phyloP scores from a whole-genome alignment of 2,888 invertebrate genomes.

The Scaptomyza flava region DNA sequence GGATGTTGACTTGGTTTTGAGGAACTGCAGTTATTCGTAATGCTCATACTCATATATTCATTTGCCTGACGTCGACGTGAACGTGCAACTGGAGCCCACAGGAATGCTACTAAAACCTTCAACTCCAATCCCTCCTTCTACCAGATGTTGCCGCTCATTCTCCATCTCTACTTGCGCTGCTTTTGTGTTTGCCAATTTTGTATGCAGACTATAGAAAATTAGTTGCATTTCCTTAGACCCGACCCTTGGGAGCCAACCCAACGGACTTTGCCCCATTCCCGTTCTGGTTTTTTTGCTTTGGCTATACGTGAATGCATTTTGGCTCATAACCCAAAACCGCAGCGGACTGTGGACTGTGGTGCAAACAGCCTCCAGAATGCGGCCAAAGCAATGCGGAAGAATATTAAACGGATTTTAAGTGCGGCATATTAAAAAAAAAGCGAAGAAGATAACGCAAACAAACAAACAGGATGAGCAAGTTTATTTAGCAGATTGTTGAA shows the following conservation, averaged over 20 bases:
- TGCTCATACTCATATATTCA: slow-evolving; percentile 74
- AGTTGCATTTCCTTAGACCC: slow-evolving; percentile 58
- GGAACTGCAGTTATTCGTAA: slow-evolving; percentile 77
- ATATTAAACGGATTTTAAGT: slow-evolving; percentile 78
- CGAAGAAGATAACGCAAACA: slow-evolving; percentile 10
- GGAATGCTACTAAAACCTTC: slow-evolving; percentile 21
- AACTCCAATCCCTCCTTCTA: neutral
- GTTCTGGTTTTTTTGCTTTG: neutral
- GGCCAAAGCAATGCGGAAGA: slow-evolving; percentile 78
- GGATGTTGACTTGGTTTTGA: slow-evolving; percentile 78
- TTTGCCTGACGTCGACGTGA: slow-evolving; percentile 52
- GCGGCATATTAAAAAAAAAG: slow-evolving; percentile 58
- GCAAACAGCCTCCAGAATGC: slow-evolving; percentile 68
- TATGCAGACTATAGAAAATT: slow-evolving; percentile 64
- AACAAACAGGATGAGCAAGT: slow-evolving; percentile 2
- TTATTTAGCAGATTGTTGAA: slow-evolving; percentile 36
- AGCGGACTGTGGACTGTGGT: slow-evolving; percentile 46
- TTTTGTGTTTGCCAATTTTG: slow-evolving; percentile 46
- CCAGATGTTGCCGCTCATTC: neutral
- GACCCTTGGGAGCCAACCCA: slow-evolving; percentile 2
- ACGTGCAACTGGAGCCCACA: slow-evolving; percentile 57
- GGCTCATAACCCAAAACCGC: slow-evolving; percentile 50
- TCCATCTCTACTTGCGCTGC: neutral
- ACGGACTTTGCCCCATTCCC: neutral
- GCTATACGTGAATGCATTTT: slow-evolving; percentile 25